Conservation (phyloP, 2,888 invertebrate species). For the Folsomia manolachei region DNA sequence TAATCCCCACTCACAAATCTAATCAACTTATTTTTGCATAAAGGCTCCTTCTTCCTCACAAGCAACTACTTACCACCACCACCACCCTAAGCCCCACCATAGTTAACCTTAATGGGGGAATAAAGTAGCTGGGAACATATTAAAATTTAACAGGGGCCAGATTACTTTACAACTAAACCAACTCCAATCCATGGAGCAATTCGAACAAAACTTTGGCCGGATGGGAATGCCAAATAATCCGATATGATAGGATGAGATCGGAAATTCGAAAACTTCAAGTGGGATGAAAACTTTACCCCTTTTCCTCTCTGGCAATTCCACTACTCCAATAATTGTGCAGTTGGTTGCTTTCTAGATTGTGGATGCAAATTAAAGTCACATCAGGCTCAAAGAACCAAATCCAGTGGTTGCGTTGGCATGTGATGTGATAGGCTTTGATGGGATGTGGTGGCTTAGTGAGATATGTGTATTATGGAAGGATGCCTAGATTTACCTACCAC, state of each 20-base stretch:
- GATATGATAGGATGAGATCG: slow-evolving; percentile 3
- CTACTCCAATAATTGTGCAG: background rate
- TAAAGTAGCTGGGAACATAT: slow-evolving; percentile 12
- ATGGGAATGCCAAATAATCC: background rate
- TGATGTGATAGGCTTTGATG: background rate
- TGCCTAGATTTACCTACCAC: too few relatives aligned
- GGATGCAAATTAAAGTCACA: slow-evolving; percentile 49
- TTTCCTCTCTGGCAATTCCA: too few relatives aligned
- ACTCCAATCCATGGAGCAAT: background rate
- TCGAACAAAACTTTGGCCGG: background rate
- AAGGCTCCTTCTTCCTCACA: too few relatives aligned
- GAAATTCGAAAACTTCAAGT: slow-evolving; percentile 7
- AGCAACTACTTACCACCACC: too few relatives aligned
- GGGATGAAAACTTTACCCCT: background rate
- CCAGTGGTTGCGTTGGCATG: background rate
- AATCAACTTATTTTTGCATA: slow-evolving; percentile 11
- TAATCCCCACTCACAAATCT: slow-evolving; percentile 17
- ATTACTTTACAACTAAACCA: slow-evolving; percentile 1
- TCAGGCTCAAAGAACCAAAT: slow-evolving; percentile 21
- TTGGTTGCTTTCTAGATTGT: background rate
- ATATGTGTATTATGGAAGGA: background rate
- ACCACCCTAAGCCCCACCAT: background rate
- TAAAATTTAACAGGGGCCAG: slow-evolving; percentile 1
- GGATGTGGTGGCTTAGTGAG: background rate
- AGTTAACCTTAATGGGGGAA: slow-evolving; percentile 12